Base-by-base conservation (phyloP, 1,140 invertebrate species). In the Coelopa frigida region DNA sequence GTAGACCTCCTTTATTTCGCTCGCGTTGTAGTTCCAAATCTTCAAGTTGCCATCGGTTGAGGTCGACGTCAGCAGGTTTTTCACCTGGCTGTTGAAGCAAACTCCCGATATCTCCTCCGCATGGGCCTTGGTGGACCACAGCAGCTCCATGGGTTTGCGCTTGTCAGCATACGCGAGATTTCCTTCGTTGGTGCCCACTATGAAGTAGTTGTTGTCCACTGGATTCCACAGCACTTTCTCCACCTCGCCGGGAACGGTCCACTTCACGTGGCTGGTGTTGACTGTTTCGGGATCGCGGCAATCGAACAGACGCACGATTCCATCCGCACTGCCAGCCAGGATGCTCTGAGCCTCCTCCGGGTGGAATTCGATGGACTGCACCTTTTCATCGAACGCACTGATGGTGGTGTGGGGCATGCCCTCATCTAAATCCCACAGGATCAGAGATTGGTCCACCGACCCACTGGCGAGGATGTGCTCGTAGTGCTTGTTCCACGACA, bases 341-440 rank as follows among this genome's bases (percentile, higher is more conserved):
- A 98, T 70, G 42, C 80, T 82, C 63, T 93, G 82, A 18, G 81
- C 75, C 68, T 95, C 88, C 45, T 75, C 73, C 12, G 85, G 84
- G 77, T 96, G 90, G 83, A 91, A 98, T 53, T 82, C 71, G 3
- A 97, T 57, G n/a, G 83, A 75, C 67, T 97, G 92, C 1, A 88
- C 82, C 68, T 93, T 89, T 58, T 93, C 86, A 37, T 79, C 68
- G 60, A 92, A 93, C 26, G 76, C 75, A 23, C 72, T 76, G 8
- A 96, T 73, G 48, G 79, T 85, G 0, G 82, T 84, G 15, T 82
- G 82, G 1, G 87, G 80, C 52, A 75, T 76, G 8, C 81, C 80
- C 53, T 80, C 79, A 54, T 90, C 83, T 57, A 98, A 73, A 73
- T 98, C 94, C 94, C 95, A 98, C 3, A 98, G 64, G n/a, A 89